A percentile compares a stretch with the other conserved stretches of the same genome.
These are phyloP conservation scores for Eurystomus glaucurus DNA, from an alignment of 2,797 vertebrate species.

Conservation along the genomic window DNA sequence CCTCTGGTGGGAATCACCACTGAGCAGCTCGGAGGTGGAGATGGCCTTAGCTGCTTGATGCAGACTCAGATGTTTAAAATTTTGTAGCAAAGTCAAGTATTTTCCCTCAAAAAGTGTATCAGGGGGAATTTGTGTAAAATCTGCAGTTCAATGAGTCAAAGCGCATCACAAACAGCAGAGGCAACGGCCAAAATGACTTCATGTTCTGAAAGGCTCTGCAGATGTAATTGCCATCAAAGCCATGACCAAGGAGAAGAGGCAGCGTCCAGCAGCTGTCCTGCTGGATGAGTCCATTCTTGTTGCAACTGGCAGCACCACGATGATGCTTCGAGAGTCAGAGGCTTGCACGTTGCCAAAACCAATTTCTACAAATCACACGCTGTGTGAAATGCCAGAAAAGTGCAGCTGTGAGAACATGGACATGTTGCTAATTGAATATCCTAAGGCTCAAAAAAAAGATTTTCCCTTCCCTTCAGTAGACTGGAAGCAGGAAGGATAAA, in stretches of 20 bases:
- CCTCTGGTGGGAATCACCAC: conserved; percentile 64
- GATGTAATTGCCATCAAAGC: neutral
- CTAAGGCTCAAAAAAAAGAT: neutral
- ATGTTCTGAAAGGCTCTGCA: neutral
- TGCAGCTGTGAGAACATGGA: neutral
- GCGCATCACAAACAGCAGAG: neutral
- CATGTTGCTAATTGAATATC: neutral
- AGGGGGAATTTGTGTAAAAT: neutral
- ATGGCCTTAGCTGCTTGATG: neutral
- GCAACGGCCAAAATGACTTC: neutral
- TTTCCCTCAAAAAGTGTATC: neutral
- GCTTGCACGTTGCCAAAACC: neutral
- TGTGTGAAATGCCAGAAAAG: neutral
- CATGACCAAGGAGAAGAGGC: neutral
- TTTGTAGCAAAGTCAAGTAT: neutral
- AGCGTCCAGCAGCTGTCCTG: neutral
- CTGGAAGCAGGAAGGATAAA: neutral
- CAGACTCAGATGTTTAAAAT: neutral
- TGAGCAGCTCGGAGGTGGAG: neutral
- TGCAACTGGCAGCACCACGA: neutral
- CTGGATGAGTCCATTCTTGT: neutral
- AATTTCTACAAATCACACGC: neutral
- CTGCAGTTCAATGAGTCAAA: neutral
- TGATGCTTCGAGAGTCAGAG: neutral
- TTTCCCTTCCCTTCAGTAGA: neutral